Percentiles rank a stretch among this genome's conserved stretches.
These are phyloP conservation scores for Yasuhikotakia modesta DNA, from an alignment of 2,797 vertebrate genomes.

Conservation along the genomic window DNA sequence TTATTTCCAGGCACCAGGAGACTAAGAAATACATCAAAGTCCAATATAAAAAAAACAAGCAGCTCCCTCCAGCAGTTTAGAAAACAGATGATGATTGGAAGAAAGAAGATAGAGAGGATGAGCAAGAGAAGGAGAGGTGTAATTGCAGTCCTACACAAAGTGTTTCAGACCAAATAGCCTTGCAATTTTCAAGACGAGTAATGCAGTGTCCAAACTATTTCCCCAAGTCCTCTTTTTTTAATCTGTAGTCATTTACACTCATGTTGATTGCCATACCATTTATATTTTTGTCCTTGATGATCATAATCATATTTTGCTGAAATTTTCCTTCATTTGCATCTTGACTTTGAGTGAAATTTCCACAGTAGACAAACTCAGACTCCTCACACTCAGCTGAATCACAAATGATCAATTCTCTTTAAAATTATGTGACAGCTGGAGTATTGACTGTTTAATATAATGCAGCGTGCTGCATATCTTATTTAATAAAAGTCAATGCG, in stretches of 20 bases:
- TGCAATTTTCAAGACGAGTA: constrained; percentile 48
- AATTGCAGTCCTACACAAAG: constrained; percentile 54
- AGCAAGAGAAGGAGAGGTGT: constrained; percentile 45
- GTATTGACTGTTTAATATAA: constrained; percentile 72
- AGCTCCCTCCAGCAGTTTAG: constrained; percentile 47
- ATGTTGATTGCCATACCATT: constrained; percentile 29
- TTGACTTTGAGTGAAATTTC: constrained; percentile 56
- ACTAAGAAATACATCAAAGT: constrained; percentile 45
- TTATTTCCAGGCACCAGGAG: constrained; percentile 29
- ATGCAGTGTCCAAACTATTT: constrained; percentile 37
- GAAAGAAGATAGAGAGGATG: constrained; percentile 44
- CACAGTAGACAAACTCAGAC: constrained; percentile 66
- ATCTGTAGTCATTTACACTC: constrained; percentile 37
- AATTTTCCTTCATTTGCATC: not conserved
- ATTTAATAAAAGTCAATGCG: constrained; percentile 71
- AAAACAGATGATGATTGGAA: constrained; percentile 51
- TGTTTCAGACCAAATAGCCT: constrained; percentile 41
- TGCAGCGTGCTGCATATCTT: constrained; percentile 71
- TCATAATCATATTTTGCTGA: not conserved
- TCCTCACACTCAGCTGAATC: constrained; percentile 69
- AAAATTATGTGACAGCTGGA: constrained; percentile 73
- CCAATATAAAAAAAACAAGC: constrained; percentile 47
- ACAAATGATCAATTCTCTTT: constrained; percentile 74
- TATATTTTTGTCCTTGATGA: constrained; percentile 11
- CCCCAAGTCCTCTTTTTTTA: constrained; percentile 40